Conservation (phyloP, 2,797 vertebrate genomes). For the Allobates femoralis region DNA sequence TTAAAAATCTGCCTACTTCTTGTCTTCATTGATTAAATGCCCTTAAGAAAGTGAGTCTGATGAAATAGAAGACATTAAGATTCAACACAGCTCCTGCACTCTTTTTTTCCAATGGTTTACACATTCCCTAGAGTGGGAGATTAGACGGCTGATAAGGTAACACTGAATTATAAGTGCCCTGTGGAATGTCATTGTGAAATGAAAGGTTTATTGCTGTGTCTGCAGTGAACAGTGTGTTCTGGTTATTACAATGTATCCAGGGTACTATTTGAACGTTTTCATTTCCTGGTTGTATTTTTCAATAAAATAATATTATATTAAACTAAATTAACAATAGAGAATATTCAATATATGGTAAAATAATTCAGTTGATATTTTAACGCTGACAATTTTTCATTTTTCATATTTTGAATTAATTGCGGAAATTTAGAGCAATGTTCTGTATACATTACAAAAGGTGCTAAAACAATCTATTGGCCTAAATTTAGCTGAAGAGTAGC, state of each 20-base stretch:
- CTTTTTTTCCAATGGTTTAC: constrained; percentile 78
- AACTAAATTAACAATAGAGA: neutral
- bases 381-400: neutral
- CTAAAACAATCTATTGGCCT: neutral
- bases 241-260: constrained; percentile 25
- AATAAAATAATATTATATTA: neutral
- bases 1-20: constrained; percentile 82
- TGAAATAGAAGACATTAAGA: constrained; percentile 79
- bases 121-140: constrained; percentile 80
- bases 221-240: constrained; percentile 71
- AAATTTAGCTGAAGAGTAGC: neutral
- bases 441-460: neutral
- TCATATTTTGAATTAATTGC: neutral
- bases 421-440: neutral
- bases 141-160: constrained; percentile 80
- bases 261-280: constrained; percentile 6
- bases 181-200: constrained; percentile 77
- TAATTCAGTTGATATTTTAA: neutral
- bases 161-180: constrained; percentile 82
- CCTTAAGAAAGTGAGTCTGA: constrained; percentile 81
- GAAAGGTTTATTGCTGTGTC: constrained; percentile 79
- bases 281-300: neutral
- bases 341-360: neutral
- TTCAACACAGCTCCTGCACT: constrained; percentile 75
- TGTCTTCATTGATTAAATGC: constrained; percentile 84